A percentile compares a stretch with the other conserved stretches of the same genome.
Evolutionary conservation across 2,113 vertebrate genomes (phyloP).

Genomic region (Dascyllus trimaculatus): DNA sequence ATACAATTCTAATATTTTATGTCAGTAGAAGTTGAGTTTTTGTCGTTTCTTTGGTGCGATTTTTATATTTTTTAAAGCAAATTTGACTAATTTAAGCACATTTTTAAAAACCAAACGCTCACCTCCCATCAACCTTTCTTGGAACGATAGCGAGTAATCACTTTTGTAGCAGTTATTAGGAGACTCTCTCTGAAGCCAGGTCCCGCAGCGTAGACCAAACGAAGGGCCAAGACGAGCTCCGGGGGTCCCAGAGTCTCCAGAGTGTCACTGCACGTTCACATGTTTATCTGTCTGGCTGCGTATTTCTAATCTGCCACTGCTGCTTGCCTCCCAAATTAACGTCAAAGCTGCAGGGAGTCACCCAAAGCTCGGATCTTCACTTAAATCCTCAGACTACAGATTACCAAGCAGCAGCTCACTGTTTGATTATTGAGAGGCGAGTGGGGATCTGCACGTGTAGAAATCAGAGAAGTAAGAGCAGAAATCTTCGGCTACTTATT

Average conservation of each 20-base stretch:
- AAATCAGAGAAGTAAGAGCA: neutral
- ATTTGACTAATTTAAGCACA: neutral
- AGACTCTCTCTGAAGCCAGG: conserved; percentile 14
- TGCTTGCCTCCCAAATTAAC: conserved; percentile 47
- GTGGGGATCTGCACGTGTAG: neutral
- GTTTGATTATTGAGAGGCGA: neutral
- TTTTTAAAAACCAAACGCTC: neutral
- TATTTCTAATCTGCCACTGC: conserved; percentile 49
- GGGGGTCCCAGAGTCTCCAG: conserved; percentile 31
- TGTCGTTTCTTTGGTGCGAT: neutral
- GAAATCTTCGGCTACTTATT: neutral
- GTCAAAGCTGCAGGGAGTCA: conserved; percentile 43
- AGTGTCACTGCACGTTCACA: neutral
- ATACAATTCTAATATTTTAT: neutral
- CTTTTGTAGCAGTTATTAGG: neutral
- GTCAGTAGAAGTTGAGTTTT: neutral
- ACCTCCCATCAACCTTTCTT: conserved; percentile 1
- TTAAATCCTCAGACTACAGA: conserved; percentile 29
- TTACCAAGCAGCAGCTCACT: conserved; percentile 17
- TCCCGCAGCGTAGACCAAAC: conserved; percentile 25
- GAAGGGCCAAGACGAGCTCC: conserved; percentile 31
- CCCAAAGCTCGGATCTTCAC: conserved; percentile 36
- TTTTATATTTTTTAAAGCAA: neutral
- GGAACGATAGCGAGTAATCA: neutral
- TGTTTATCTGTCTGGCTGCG: conserved; percentile 30